Base-by-base conservation (phyloP, 2,113 vertebrate genomes). In the Marmota flaviventris region DNA sequence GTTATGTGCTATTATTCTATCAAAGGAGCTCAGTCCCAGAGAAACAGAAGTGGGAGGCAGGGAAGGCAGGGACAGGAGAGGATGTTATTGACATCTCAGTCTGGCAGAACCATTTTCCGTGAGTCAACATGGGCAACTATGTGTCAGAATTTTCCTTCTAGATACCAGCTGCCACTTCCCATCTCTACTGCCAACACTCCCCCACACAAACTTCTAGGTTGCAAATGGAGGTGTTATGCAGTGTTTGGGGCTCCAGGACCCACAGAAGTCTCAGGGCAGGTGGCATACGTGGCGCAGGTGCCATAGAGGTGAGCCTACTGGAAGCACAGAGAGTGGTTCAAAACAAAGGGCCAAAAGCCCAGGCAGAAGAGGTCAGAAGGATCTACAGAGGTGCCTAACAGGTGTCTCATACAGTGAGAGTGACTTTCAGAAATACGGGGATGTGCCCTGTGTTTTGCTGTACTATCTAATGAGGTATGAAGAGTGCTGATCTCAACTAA, bases 361-460 rank as follows among this genome's bases (percentile, higher is more conserved):
- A 77, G 76, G 76, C 8, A 53, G 22, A 45, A 81, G 58, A 29
- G 16, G 51, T 56, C 32, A 1, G 25, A 79, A 45, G 4, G n/a
- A 4, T 42, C 39, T n/a, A 20, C 45, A 20, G 61, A 0, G 13
- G 75, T 2, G 29, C 25, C 75, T 8, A 16, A 6, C 0, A 0
- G 27, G 24, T 29, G 12, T 56, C 69, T 42, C 25, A n/a, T 8
- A 53, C 16, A 29, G 4, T 27, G 67, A 56, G n/a, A 0, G 4
- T n/a, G 20, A 61, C 45, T 12, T 70, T 58, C 10, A 69, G 76
- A 67, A 37, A 92, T 1, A 20, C 1, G 14, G 5, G 17, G 37
- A 14, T 48, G 25, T 20, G 24, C 29, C 48, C 53, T 78, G 16
- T 42, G 45, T 76, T 89, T 76, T 32, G 39, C 22, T 22, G 9